A percentile compares a stretch with the other conserved stretches of the same genome.
These are phyloP conservation scores for Ptilonorhynchus violaceus DNA, from an alignment of 2,113 vertebrate species.

Conservation along the genomic window DNA sequence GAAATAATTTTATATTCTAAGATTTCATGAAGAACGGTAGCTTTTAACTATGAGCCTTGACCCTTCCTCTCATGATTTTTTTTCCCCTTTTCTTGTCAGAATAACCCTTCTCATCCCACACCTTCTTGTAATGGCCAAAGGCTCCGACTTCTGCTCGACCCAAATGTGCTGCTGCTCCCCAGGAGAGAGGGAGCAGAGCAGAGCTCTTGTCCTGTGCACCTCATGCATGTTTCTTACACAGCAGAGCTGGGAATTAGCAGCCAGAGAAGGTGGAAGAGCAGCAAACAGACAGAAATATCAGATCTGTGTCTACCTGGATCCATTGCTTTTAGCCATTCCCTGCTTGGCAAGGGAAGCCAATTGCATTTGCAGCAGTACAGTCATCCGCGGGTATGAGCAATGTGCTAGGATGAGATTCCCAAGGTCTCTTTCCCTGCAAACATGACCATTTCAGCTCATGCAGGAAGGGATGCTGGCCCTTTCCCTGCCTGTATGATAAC, in stretches of 20 bases:
- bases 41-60: background rate
- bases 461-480: background rate
- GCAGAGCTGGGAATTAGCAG: background rate
- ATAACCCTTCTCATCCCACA: background rate
- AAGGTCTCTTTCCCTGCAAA: background rate
- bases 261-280: background rate
- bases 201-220: background rate
- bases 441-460: rapidly evolving
- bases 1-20: background rate
- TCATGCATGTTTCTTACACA: background rate
- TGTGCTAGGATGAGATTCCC: background rate
- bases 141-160: background rate
- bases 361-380: background rate
- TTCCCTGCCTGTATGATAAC: background rate
- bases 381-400: background rate
- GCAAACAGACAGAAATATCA: background rate
- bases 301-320: background rate
- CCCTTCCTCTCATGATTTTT: background rate
- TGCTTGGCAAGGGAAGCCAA: background rate
- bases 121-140: background rate
- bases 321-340: background rate
- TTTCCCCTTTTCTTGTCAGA: background rate
- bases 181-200: background rate
- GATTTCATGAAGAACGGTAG: background rate
- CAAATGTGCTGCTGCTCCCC: background rate